Base-by-base conservation (phyloP, 2,888 invertebrate species). In the Gryllus longicercus region DNA sequence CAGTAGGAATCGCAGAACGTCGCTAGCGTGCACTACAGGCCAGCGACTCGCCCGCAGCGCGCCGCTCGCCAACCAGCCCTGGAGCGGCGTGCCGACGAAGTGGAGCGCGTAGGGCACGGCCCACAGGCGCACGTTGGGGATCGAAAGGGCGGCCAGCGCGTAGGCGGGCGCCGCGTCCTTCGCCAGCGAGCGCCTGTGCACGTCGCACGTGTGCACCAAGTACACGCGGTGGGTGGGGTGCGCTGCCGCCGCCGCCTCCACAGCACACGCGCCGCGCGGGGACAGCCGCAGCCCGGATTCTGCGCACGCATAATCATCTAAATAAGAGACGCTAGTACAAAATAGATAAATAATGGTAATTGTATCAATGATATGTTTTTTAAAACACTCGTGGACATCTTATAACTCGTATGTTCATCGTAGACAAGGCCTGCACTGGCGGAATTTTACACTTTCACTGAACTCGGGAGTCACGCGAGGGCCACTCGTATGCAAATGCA, bases 1-100 rank as follows among this genome's bases (percentile, higher is more conserved):
- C 0, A 92, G 91, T 76, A 93, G 84, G 84, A 90, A 92, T 83
- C 93, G 87, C n/a, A 93, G 86, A 2, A 93, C 87, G 84, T 93
- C 93, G 77, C 92, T 91, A 77, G 91, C 90, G 84, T 93, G 92
- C 51, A 89, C 89, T 75, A 87, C 87, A 0, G 90, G 89, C 88
- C 91, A 92, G 2, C 84, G 83, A 50, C 91, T 91, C 2, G 85
- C 85, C 78, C 88, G 88, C 8, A 92, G 85, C 0, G 86, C 85
- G 0, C 89, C 89, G 11, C 86, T 86, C 0, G 84, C 84, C 79
- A 90, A 89, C 86, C 92, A 88, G 0, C 87, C 83, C 83, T 91
- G 90, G 11, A 92, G 84, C 0, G 92, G 91, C 0, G 92, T 91
- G 3, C 87, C 87, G 38, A 38, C 38, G 38, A 8, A 38, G 38